Evolutionary conservation across 2,888 invertebrate genomes (phyloP), one percentile per base, ranked within the genome.

Genomic region (Acanthococcus lagerstroemiae): DNA sequence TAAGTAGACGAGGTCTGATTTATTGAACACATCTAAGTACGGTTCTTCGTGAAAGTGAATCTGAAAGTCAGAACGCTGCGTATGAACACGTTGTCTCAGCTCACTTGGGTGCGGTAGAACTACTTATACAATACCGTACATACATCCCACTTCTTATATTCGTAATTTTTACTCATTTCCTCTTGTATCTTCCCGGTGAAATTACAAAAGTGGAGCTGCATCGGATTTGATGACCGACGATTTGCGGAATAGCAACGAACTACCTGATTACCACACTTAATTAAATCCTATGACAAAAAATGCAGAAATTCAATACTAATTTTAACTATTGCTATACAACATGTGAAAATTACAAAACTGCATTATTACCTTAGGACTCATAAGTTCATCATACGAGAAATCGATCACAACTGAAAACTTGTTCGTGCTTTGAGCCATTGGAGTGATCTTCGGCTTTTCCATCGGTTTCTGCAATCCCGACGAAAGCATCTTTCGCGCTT

Each of bases 141-240:
- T 76, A 91, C 88, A 81, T 95, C 90, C 95, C 96, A 96, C 75
- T 91, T 85, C 76, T 86, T 83, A 78, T 88, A 94, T 30, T 95
- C 94, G 75, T 88, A 86, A 72, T 93, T 88, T 72, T 86, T 84
- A 46, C 85, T 81, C 78, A 95, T 84, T 71, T 86, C 84, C 69
- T 80, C 79, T 74, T 86, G 84, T 3, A 86, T 83, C 73, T 83
- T 82, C 1, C 90, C 90, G 69, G 79, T 78, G 65, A 95, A 86
- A 76, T 87, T 90, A 1, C 89, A 88, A 45, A 95, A 80, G 74
- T 91, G 84, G 70, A 94, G 83, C 74, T 90, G 87, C 72, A 93
- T 77, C 0, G 95, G 95, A 67, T 85, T 82, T 17, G 77, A 74
- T 2, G 89, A 84, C 73, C 95, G 80, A 72, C 96, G 81, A 75